Conservation (phyloP, 2,888 invertebrate species). For the Entomobrya multifasciata region DNA sequence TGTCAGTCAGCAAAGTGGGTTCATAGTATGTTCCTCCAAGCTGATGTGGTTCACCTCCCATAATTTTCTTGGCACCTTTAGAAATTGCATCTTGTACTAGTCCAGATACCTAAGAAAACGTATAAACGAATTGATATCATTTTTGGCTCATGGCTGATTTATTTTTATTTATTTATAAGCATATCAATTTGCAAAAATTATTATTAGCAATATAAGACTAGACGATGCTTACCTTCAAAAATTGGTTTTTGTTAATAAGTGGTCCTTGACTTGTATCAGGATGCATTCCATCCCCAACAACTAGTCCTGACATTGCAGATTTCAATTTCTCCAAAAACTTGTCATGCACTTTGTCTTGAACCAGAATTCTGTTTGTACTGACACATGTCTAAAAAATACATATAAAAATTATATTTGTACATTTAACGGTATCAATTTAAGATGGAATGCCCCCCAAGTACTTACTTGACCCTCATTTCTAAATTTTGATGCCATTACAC, state of each 20-base stretch:
- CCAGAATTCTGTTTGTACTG: constrained; percentile 93
- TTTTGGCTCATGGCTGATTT: no score
- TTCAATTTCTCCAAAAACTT: constrained; percentile 89
- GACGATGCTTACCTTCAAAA: constrained; percentile 90
- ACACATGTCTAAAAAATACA: constrained; percentile 91
- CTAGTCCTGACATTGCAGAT: constrained; percentile 86
- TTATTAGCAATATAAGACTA: background rate
- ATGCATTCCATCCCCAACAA: constrained; percentile 90
- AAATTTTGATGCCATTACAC: constrained; percentile 95
- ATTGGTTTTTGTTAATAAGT: constrained; percentile 92
- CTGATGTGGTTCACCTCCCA: constrained; percentile 88
- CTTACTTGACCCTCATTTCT: constrained; percentile 92
- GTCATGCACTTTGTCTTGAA: constrained; percentile 90
- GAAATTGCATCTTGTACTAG: constrained; percentile 92
- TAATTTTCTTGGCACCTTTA: constrained; percentile 90
- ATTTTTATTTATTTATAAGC: no score
- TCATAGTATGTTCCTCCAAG: constrained; percentile 92
- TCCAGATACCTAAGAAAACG: constrained; percentile 83
- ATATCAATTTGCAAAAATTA: no score
- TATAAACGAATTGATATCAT: no score
- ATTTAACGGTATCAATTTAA: no score
- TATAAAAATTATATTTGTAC: no score
- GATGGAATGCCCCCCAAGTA: no score
- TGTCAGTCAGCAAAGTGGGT: constrained; percentile 92
- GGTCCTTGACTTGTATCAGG: constrained; percentile 92